Evolutionary conservation across 2,888 invertebrate species (phyloP).

Genomic region (Quadroppia sp.): DNA sequence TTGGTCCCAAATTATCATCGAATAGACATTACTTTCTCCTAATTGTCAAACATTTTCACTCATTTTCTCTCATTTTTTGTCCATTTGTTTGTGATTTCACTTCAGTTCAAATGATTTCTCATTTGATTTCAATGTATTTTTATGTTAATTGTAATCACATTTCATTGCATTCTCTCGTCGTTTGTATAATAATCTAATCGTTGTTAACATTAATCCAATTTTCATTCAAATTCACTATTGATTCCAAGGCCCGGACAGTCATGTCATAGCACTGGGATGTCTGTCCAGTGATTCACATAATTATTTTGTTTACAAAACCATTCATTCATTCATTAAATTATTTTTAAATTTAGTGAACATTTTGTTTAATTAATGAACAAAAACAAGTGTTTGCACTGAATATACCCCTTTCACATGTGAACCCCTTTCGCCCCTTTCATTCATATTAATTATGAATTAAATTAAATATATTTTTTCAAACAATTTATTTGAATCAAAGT

Average conservation of each 20-base stretch:
- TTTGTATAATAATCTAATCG: neutral
- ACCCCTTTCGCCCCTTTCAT: no score
- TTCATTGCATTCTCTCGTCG: neutral
- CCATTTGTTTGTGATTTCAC: neutral
- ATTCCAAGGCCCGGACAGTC: no score
- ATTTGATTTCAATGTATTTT: neutral
- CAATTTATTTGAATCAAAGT: no score
- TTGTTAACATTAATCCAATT: conserved; percentile 16
- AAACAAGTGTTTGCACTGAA: no score
- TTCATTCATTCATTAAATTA: neutral
- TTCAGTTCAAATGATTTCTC: neutral
- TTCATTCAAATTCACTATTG: neutral
- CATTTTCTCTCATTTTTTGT: neutral
- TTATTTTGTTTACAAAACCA: neutral
- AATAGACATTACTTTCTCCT: neutral
- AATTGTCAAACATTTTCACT: neutral
- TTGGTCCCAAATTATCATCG: neutral
- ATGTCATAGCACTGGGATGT: no score
- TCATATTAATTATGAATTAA: no score
- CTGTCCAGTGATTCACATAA: neutral
- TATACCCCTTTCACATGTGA: no score
- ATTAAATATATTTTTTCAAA: no score
- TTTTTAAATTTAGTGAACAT: no score
- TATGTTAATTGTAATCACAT: neutral
- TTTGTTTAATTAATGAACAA: no score